Evolutionary conservation across 1,140 invertebrate genomes (phyloP).

Genomic region (Pentalonia nigronervosa): DNA sequence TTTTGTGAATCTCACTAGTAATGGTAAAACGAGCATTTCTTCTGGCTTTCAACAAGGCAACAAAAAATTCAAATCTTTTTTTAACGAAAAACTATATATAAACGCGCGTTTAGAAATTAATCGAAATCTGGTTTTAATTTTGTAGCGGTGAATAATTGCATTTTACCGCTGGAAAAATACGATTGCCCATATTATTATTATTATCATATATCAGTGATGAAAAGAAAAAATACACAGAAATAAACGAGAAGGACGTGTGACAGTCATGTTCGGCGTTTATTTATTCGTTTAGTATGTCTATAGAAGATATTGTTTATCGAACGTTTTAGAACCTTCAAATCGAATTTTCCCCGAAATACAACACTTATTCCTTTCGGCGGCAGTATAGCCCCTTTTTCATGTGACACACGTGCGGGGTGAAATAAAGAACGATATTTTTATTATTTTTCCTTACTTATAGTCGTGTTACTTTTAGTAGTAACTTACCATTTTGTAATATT

Average conservation of each 20-base stretch:
- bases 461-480: background rate
- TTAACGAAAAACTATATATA: background rate
- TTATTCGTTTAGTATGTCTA: background rate
- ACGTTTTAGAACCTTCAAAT: background rate
- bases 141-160: background rate
- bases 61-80: background rate
- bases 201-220: background rate
- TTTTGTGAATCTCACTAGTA: background rate
- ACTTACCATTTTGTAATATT: slow-evolving; percentile 3
- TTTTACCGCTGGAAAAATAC: background rate
- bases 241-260: background rate
- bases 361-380: background rate
- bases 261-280: background rate
- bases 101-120: background rate
- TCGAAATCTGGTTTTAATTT: background rate
- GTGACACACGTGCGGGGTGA: background rate
- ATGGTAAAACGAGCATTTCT: background rate
- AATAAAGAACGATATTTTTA: background rate
- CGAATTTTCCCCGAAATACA: slow-evolving; percentile 11
- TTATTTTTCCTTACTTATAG: background rate
- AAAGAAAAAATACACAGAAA: background rate
- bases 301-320: slow-evolving; percentile 22
- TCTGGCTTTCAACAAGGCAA: background rate
- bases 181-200: background rate
- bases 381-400: background rate